phyloP scores from a whole-genome alignment of 1,140 invertebrate species.

The Onthophagus taurus region DNA sequence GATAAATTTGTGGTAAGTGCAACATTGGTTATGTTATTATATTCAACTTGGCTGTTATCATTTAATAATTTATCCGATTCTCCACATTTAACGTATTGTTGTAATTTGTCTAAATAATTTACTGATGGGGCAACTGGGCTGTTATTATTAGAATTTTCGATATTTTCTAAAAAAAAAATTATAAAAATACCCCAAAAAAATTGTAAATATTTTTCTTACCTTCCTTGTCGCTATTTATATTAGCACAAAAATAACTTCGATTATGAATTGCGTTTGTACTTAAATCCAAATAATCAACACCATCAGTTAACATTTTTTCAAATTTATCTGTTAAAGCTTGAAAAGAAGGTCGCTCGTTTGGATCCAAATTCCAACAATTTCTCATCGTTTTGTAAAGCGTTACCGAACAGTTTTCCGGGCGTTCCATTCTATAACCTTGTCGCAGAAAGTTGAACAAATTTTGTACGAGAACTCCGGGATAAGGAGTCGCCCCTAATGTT shows the following conservation, averaged over 20 bases:
- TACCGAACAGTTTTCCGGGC: slow-evolving; percentile 70
- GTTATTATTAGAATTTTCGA: slow-evolving; percentile 15
- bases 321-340: slow-evolving; percentile 52
- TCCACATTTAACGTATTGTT: slow-evolving; percentile 36
- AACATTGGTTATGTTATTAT: too few relatives aligned
- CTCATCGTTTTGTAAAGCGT: slow-evolving; percentile 74
- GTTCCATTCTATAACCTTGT: slow-evolving; percentile 72
- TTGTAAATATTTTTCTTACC: slow-evolving; percentile 7
- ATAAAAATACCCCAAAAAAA: slow-evolving; percentile 22
- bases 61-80: slow-evolving; percentile 39
- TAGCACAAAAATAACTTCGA: slow-evolving; percentile 44
- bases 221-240: slow-evolving; percentile 19
- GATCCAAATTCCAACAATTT: slow-evolving; percentile 68
- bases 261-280: slow-evolving; percentile 51
- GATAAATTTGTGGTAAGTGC: slow-evolving; percentile 24
- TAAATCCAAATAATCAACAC: slow-evolving; percentile 60
- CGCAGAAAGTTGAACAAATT: slow-evolving; percentile 68
- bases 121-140: slow-evolving; percentile 4
- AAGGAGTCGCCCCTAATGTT: slow-evolving; percentile 70
- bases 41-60: slow-evolving; percentile 12
- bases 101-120: slow-evolving; percentile 34
- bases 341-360: slow-evolving; percentile 67
- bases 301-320: slow-evolving; percentile 60
- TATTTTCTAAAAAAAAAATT: not conserved
- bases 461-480: slow-evolving; percentile 69